Evolutionary conservation across 2,888 invertebrate species (phyloP).

Genomic region (Eupsilia transversa): DNA sequence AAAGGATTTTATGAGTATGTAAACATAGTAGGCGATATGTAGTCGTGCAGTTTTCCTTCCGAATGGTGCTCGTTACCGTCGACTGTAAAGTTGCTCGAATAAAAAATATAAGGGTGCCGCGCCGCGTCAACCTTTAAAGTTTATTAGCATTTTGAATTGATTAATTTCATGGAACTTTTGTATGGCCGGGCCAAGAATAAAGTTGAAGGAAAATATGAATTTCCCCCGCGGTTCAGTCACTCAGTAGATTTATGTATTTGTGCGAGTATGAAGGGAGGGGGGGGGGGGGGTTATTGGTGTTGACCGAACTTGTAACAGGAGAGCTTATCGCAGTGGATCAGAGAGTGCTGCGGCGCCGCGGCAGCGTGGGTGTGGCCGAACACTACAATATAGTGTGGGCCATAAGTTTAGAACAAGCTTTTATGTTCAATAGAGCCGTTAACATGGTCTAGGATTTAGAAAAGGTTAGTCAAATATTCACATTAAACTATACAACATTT

Average conservation of each 20-base stretch:
- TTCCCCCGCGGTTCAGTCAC: slow-evolving; percentile 49
- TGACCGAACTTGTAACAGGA: slow-evolving; percentile 16
- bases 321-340: slow-evolving; percentile 23
- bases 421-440: background rate
- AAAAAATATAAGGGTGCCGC: slow-evolving; percentile 38
- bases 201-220: slow-evolving; percentile 61
- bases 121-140: slow-evolving; percentile 47
- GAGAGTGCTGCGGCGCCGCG: background rate
- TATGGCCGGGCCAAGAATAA: slow-evolving; percentile 48
- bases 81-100: slow-evolving; percentile 38
- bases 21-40: background rate
- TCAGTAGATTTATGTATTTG: slow-evolving; percentile 58
- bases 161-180: slow-evolving; percentile 59
- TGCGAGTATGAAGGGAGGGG: slow-evolving; percentile 7
- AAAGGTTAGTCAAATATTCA: background rate
- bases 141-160: slow-evolving; percentile 59
- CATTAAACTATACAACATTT: background rate
- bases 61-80: slow-evolving; percentile 18
- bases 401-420: background rate
- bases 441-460: background rate
- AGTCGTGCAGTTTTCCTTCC: background rate
- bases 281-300: slow-evolving; percentile 26
- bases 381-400: background rate
- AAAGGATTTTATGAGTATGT: too few relatives aligned
- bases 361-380: background rate